phyloP scores from a whole-genome alignment of 2,797 vertebrate species.

The Alfaro cultratus region DNA sequence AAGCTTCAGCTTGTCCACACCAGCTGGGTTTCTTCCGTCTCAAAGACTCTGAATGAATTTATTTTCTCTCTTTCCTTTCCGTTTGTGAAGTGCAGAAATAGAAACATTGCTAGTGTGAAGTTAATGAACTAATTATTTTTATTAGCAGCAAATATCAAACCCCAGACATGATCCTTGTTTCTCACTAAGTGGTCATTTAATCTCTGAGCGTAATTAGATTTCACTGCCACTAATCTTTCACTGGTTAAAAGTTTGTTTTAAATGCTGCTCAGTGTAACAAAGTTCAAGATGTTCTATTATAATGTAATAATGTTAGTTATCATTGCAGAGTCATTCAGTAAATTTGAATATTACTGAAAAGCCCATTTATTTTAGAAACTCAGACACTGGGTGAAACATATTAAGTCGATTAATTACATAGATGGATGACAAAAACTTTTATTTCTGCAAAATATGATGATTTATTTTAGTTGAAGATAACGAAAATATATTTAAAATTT shows the following conservation, averaged over 20 bases:
- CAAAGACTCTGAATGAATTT: background rate
- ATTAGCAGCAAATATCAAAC: background rate
- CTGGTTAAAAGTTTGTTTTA: background rate
- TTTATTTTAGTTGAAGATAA: too few relatives aligned
- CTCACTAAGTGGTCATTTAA: background rate
- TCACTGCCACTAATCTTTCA: background rate
- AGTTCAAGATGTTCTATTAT: background rate
- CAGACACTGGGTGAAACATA: too few relatives aligned
- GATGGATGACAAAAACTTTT: too few relatives aligned
- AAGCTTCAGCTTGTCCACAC: background rate
- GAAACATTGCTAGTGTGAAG: background rate
- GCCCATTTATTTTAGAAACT: too few relatives aligned
- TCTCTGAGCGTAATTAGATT: background rate
- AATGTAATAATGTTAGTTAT: background rate
- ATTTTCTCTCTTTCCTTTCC: background rate
- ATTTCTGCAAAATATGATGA: too few relatives aligned
- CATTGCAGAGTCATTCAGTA: too few relatives aligned
- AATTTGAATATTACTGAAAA: too few relatives aligned
- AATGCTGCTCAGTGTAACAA: background rate
- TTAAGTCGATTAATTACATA: too few relatives aligned
- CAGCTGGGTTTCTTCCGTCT: background rate
- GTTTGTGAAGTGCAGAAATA: background rate
- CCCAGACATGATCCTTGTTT: background rate
- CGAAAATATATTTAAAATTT: too few relatives aligned
- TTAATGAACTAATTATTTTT: background rate